Evolutionary conservation across 35 echinoderm and acorn worm species (phyloP).

Genomic region (Chiridota heheva): DNA sequence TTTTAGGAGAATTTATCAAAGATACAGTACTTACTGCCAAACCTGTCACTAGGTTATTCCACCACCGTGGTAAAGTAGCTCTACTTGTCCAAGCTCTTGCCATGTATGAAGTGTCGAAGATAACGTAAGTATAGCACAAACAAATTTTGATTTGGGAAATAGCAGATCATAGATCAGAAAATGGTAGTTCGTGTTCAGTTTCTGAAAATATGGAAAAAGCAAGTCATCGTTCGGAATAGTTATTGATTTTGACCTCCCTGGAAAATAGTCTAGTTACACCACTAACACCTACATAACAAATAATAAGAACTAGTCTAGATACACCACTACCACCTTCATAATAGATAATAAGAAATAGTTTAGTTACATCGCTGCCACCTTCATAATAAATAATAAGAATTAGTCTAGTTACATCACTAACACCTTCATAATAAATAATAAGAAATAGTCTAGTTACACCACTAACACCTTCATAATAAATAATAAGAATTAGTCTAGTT

Average conservation of each 20-base stretch:
- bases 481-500: too few species aligned
- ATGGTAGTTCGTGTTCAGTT: not conserved
- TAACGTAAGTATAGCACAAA: constrained; percentile 51
- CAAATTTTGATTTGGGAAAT: not conserved
- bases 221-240: not conserved
- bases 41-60: constrained; percentile 79
- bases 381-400: too few species aligned
- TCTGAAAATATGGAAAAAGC: not conserved
- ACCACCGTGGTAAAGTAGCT: constrained; percentile 60
- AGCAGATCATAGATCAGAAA: not conserved
- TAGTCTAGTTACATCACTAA: too few species aligned
- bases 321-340: too few species aligned
- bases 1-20: constrained; percentile 81
- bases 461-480: too few species aligned
- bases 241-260: not conserved
- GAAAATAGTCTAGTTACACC: not conserved
- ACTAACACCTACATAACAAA: not conserved
- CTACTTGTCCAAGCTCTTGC: constrained; percentile 60
- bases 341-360: too few species aligned
- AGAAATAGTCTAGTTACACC: too few species aligned
- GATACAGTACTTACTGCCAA: constrained; percentile 68
- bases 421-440: too few species aligned
- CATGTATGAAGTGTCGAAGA: constrained; percentile 78
- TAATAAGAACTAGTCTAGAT: not conserved
- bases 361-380: too few species aligned